These are phyloP conservation scores for Phyllopteryx taeniolatus DNA, from an alignment of 2,113 vertebrate genomes.

Conservation along the genomic window DNA sequence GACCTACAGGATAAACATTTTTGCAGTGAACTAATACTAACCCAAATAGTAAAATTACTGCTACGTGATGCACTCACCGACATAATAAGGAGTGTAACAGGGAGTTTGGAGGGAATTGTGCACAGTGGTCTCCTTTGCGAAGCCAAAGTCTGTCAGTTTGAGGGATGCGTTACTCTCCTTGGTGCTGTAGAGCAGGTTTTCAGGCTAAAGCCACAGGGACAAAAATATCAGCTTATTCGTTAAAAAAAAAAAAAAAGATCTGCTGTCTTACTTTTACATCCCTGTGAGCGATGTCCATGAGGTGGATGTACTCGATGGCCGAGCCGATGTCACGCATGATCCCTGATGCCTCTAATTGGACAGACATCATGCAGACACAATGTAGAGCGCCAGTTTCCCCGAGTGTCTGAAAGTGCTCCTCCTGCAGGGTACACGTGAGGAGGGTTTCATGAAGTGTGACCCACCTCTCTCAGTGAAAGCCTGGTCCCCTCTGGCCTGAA, in stretches of 20 bases:
- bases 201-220: conserved; percentile 67
- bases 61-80: conserved; percentile 41
- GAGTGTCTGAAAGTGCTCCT: neutral
- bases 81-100: conserved; percentile 68
- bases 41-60: neutral
- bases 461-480: conserved; percentile 71
- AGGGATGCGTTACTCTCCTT: conserved; percentile 83
- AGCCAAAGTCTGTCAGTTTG: conserved; percentile 92
- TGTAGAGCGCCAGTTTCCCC: neutral
- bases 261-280: conserved; percentile 82
- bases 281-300: conserved; percentile 86
- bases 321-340: conserved; percentile 89
- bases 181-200: conserved; percentile 89
- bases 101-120: conserved; percentile 75
- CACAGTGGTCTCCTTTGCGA: conserved; percentile 88
- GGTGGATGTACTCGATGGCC: conserved; percentile 86
- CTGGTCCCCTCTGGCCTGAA: conserved; percentile 68
- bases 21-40: neutral
- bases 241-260: neutral
- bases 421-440: neutral
- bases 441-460: neutral
- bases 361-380: conserved; percentile 1
- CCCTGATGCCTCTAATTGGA: conserved; percentile 82
- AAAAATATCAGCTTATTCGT: neutral
- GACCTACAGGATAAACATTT: too few relatives aligned